Evolutionary conservation across 2,797 vertebrate species (phyloP), one percentile per base, ranked within the genome.

Genomic region (Tympanoctomys barrerae): DNA sequence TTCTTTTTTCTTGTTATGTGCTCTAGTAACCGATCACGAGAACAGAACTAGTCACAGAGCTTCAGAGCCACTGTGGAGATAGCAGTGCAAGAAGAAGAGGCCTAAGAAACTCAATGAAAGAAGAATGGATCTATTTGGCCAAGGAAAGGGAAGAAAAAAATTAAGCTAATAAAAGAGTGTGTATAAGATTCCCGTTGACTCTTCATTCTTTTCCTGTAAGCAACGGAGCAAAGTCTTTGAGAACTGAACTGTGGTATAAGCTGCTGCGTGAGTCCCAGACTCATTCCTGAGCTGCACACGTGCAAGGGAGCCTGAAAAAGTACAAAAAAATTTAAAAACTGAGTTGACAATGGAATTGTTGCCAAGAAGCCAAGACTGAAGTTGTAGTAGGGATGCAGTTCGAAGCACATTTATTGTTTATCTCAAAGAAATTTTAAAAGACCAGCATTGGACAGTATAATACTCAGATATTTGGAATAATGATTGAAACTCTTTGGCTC

Each of bases 31-130:
- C 54, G 62, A 14, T 46, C 22, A 28, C 2, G 12, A 33, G 18
- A 19, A 4, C 3, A 39, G 18, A 5, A 1, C 12, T 13, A 5
- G 19, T 68, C 14, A 13, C 3, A 3, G 18, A 42, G 12, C n/a
- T 71, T 19, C 8, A 7, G 19, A 68, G 33, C 42, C 68, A 16
- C 16, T 21, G 1, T 36, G 10, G 52, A n/a, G 2, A 19, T 59
- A 21, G 46, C 87, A 54, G 7, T 36, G 57, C 42, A 16, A 49
- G 62, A 28, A 66, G 28, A 12, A 87, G 9, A 4, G 16, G 70
- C 61, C 52, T 42, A 54, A 90, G 85, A 42, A 39, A n/a, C 9
- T 19, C 7, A 22, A 21, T 28, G 36, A 33, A 57, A 61, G 31
- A 3, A 57, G 59, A 3, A 22, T 36, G 14, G 7, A 39, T 66